phyloP scores from a whole-genome alignment of 2,797 vertebrate genomes.

The Leptatherina wallacei region DNA sequence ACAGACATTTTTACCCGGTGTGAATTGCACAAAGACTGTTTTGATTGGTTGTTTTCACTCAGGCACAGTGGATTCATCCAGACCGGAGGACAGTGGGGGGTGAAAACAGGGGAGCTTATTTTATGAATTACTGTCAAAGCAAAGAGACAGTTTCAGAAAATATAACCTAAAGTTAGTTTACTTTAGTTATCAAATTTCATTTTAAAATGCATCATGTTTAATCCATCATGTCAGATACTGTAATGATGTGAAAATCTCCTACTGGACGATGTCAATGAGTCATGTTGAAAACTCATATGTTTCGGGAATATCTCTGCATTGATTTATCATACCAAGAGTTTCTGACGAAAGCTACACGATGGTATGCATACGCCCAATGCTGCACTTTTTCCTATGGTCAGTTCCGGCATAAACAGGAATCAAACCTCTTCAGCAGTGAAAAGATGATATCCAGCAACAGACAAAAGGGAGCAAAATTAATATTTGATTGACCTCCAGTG shows the following conservation, averaged over 20 bases:
- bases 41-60: too few species aligned
- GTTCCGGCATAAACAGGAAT: neutral
- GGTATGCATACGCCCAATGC: too few species aligned
- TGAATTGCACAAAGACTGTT: too few species aligned
- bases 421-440: neutral
- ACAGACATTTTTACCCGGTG: too few species aligned
- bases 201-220: neutral
- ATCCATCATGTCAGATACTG: neutral
- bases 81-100: too few species aligned
- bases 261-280: neutral
- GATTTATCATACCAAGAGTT: neutral
- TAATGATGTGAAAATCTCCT: neutral
- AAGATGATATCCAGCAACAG: constrained; percentile 15
- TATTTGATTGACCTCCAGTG: constrained; percentile 28
- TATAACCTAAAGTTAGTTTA: neutral
- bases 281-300: neutral
- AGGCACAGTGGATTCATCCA: too few species aligned
- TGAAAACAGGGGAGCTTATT: neutral
- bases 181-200: neutral
- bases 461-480: constrained; percentile 47
- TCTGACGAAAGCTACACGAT: neutral
- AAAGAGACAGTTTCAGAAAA: neutral
- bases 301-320: neutral
- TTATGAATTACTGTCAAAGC: neutral
- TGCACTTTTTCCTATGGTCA: too few species aligned